A percentile compares a stretch with the other conserved stretches of the same genome.
Conservation (phyloP, 2,888 invertebrate genomes). For the Lutraria lutraria region DNA sequence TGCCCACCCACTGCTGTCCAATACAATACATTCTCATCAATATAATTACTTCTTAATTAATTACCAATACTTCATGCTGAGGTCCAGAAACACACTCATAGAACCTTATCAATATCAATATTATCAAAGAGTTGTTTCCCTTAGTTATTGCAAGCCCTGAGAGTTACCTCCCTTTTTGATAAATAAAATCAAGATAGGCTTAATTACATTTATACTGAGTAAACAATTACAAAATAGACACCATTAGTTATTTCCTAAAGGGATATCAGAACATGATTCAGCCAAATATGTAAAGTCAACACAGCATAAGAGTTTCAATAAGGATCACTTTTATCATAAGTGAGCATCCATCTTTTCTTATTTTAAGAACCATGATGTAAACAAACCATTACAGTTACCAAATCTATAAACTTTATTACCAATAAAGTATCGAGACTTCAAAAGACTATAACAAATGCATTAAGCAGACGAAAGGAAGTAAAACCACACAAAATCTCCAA, state of each 20-base stretch:
- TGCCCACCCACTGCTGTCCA: neutral
- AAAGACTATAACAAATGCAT: constrained; percentile 1
- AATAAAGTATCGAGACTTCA: neutral
- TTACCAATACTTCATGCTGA: neutral
- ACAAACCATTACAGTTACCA: neutral
- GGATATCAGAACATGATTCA: neutral
- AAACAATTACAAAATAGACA: neutral
- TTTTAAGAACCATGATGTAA: neutral
- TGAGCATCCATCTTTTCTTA: neutral
- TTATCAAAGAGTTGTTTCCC: neutral
- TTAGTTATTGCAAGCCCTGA: neutral
- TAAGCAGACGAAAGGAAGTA: constrained; percentile 16
- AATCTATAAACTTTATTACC: neutral
- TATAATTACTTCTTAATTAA: constrained; percentile 14
- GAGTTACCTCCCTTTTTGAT: neutral
- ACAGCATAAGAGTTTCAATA: neutral
- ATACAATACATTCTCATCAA: constrained; percentile 14
- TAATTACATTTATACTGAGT: neutral
- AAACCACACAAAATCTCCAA: neutral
- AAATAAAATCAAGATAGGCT: neutral
- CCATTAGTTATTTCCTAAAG: neutral
- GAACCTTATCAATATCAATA: constrained; percentile 6
- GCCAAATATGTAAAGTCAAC: neutral
- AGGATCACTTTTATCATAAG: too few species aligned
- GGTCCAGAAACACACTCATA: neutral